Evolutionary conservation across 30 jellyfish, hydroid and myxozoan species (phyloP).

Genomic region (Cassiopea andromeda): DNA sequence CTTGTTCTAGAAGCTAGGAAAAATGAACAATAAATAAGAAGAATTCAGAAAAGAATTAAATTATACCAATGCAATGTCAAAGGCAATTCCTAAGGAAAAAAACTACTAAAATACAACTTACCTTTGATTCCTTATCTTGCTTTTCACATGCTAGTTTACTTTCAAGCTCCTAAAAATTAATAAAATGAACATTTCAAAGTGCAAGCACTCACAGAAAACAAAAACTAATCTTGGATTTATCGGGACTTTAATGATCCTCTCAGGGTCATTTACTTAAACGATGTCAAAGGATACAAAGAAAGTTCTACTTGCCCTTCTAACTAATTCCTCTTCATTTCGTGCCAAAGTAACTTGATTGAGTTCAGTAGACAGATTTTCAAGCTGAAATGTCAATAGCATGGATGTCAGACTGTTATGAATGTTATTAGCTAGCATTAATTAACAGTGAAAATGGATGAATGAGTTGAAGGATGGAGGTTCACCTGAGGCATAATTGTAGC

Average conservation of each 20-base stretch:
- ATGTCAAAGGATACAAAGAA: not conserved
- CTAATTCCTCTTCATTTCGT: conserved; percentile 44
- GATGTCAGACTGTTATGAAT: not conserved
- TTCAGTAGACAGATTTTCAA: conserved; percentile 56
- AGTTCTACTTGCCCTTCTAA: conserved; percentile 6
- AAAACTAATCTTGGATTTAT: not conserved
- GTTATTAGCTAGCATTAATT: not conserved
- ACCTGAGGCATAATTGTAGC: no score
- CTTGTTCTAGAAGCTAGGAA: conserved; percentile 49
- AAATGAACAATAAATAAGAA: not conserved
- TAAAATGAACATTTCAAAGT: not conserved
- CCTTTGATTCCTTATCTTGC: conserved; percentile 58
- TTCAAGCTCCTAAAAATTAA: conserved; percentile 40
- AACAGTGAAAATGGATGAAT: not conserved
- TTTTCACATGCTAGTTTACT: conserved; percentile 36
- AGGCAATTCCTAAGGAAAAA: not conserved
- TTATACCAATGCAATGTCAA: not conserved
- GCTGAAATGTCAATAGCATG: conserved; percentile 15
- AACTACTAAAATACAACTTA: not conserved
- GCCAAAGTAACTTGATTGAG: conserved; percentile 15
- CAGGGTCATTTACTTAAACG: not conserved
- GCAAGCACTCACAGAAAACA: not conserved
- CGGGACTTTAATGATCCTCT: not conserved
- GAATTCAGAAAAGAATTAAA: not conserved
- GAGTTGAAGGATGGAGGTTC: no score